Percentiles rank a stretch among this genome's conserved stretches.
Evolutionary conservation across 2,113 vertebrate species (phyloP).

Genomic region (Eulemur macaco): DNA sequence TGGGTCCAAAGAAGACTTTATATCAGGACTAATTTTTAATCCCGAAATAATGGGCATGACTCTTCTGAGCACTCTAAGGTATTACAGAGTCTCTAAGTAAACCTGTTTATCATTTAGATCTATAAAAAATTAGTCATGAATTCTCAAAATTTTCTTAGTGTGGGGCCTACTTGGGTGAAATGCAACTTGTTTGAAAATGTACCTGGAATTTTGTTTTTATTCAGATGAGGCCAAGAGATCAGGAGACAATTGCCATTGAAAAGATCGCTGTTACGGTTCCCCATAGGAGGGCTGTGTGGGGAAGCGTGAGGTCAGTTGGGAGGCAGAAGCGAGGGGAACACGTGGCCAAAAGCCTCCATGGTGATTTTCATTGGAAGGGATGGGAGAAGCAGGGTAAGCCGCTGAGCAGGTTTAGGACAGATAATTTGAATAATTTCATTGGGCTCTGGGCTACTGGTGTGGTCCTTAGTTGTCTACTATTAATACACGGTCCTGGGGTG

Average conservation of each 20-base stretch:
- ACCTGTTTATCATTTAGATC: neutral
- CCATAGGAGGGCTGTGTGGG: neutral
- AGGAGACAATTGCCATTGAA: neutral
- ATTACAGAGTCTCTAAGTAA: neutral
- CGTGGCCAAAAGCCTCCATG: neutral
- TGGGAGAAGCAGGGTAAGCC: neutral
- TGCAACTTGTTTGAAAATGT: neutral
- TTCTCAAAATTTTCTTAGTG: constrained; percentile 15
- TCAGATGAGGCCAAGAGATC: neutral
- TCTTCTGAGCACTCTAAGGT: neutral
- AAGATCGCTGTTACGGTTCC: neutral
- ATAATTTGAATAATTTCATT: neutral
- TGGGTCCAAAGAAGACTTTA: neutral
- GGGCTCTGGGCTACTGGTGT: neutral
- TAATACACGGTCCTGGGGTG: neutral
- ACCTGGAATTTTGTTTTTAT: constrained; percentile 4
- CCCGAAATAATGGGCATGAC: neutral
- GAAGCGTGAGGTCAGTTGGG: neutral
- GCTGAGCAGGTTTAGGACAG: neutral
- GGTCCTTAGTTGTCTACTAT: neutral
- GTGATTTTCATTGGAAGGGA: neutral
- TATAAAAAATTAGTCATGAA: neutral
- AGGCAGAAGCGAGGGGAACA: neutral
- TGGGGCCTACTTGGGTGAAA: neutral
- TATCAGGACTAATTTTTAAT: neutral